phyloP scores from a whole-genome alignment of 2,888 invertebrate species.

The Neoscelio sp. region DNA sequence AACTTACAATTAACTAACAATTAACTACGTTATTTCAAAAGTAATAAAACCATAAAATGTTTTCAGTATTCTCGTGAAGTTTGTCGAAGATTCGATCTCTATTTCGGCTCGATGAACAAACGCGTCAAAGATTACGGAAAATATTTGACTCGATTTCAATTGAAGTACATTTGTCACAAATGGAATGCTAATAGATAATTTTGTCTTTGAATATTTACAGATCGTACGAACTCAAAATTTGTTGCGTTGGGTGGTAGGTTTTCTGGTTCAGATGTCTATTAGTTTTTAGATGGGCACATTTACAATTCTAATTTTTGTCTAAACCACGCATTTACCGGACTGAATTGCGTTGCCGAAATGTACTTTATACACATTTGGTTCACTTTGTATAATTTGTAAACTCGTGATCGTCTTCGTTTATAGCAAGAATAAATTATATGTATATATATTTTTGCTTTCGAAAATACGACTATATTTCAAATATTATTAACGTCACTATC shows the following conservation, averaged over 20 bases:
- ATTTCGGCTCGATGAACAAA: conserved; percentile 35
- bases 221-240: conserved; percentile 22
- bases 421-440: conserved; percentile 59
- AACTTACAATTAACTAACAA: conserved; percentile 60
- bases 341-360: conserved; percentile 23
- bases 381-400: conserved; percentile 36
- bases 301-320: conserved; percentile 43
- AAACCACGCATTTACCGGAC: conserved; percentile 20
- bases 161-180: conserved; percentile 14
- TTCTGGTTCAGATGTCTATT: conserved; percentile 17
- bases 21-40: conserved; percentile 27
- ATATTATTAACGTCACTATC: conserved; percentile 33
- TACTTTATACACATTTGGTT: conserved; percentile 38
- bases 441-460: conserved; percentile 35
- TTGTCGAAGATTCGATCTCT: conserved; percentile 32
- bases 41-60: conserved; percentile 16
- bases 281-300: conserved; percentile 30
- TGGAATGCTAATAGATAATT: conserved; percentile 40
- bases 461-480: conserved; percentile 43
- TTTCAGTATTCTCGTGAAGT: conserved; percentile 2
- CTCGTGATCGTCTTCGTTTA: conserved; percentile 36
- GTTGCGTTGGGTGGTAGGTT: conserved; percentile 13
- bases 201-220: conserved; percentile 38
- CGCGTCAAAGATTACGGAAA: background rate
- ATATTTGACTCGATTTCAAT: conserved; percentile 19